Conservation (phyloP, 2,888 invertebrate species). For the Thyatira batis region DNA sequence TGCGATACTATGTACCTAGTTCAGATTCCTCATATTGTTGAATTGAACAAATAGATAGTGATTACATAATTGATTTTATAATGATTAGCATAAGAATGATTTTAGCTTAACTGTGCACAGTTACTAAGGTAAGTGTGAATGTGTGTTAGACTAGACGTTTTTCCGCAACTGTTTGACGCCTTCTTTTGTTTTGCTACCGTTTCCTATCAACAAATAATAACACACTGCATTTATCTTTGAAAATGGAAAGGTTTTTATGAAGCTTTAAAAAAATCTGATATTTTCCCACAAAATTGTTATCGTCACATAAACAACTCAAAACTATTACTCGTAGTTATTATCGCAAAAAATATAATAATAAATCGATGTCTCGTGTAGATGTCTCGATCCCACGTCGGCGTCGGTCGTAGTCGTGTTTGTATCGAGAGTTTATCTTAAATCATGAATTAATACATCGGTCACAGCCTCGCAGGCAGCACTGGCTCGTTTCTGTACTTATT, state of each 20-base stretch:
- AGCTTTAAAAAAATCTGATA: not conserved
- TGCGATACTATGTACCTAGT: not conserved
- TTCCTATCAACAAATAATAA: too few species aligned
- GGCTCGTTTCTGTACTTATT: constrained; percentile 33
- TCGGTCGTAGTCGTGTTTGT: not conserved
- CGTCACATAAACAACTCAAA: not conserved
- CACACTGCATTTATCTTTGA: not conserved
- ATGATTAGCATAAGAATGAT: too few species aligned
- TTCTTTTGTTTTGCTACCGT: too few species aligned
- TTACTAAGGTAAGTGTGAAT: too few species aligned
- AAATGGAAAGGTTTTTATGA: not conserved
- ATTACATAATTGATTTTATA: not conserved
- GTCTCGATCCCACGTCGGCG: not conserved
- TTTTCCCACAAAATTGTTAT: not conserved
- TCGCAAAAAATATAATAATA: constrained; percentile 1
- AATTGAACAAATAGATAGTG: not conserved
- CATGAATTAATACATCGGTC: constrained; percentile 61
- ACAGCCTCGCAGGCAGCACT: constrained; percentile 38
- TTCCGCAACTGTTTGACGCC: too few species aligned
- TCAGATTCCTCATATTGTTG: not conserved
- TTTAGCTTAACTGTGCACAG: too few species aligned
- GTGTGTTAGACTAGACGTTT: too few species aligned
- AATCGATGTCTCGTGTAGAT: not conserved
- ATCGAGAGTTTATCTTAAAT: constrained; percentile 45
- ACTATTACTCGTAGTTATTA: constrained; percentile 29